These are phyloP conservation scores for Monopterus albus DNA, from an alignment of 2,113 vertebrate species.

Conservation along the genomic window DNA sequence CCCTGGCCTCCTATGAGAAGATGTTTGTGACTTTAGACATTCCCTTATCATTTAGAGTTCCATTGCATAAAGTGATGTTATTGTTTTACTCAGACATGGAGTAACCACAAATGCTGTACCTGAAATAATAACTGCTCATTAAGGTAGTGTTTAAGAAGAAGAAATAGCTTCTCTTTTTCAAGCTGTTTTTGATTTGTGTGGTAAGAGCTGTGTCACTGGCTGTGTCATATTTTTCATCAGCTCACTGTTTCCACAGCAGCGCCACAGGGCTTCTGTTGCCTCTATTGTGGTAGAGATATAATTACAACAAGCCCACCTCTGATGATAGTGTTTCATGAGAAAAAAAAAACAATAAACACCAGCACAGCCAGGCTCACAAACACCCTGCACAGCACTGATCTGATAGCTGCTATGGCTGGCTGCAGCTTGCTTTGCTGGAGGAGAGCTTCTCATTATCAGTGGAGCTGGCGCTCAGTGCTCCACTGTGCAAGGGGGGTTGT, in stretches of 20 bases:
- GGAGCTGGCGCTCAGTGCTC: constrained; percentile 30
- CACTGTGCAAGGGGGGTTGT: constrained; percentile 22
- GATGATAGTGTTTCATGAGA: constrained; percentile 64
- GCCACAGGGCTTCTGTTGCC: constrained; percentile 35
- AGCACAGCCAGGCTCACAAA: constrained; percentile 35
- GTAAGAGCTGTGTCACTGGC: constrained; percentile 16
- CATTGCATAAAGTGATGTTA: neutral
- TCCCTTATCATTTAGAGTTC: neutral
- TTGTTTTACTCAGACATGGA: neutral
- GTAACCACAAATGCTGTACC: neutral
- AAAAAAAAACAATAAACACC: constrained; percentile 68
- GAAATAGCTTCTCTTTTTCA: neutral
- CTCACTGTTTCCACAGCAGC: constrained; percentile 61
- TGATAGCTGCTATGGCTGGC: constrained; percentile 51
- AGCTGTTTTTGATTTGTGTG: constrained; percentile 19
- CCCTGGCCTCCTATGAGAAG: neutral
- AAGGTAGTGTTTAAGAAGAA: neutral
- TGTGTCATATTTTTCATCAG: constrained; percentile 43
- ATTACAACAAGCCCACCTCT: constrained; percentile 72
- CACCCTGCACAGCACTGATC: constrained; percentile 50
- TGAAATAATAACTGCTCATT: neutral
- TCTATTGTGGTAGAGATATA: constrained; percentile 67
- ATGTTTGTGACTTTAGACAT: neutral
- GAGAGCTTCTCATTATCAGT: constrained; percentile 66
- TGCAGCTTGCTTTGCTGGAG: constrained; percentile 60